Base-by-base conservation (phyloP, 2,797 vertebrate genomes). In the Clamator glandarius region DNA sequence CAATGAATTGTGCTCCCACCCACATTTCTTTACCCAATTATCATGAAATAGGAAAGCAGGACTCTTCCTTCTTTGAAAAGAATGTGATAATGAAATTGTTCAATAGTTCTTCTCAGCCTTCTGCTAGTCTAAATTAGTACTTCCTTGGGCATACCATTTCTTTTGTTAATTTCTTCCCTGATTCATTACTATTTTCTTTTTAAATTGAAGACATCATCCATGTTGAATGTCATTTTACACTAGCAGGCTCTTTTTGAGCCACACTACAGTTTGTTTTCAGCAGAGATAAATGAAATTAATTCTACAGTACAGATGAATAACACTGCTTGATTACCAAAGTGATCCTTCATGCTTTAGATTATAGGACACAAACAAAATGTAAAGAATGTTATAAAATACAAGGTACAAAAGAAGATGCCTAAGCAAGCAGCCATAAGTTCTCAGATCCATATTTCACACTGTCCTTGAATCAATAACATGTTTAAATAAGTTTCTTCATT, bases 11-110 rank as follows among this genome's bases (percentile, higher is more conserved):
- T 93, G 94, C 91, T 98, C 92, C 96, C 94, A 94, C 96, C 97
- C 97, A 97, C 96, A 97, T 97, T 97, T 97, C 97, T 97, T 97
- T 96, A 96, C 94, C 97, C 95, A 98, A 98, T 98, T 98, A 98
- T 96, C 62, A 2, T 97, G 97, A 98, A 98, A 97, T 97, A 98
- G 92, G 97, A 96, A 97, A 96, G 95, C 89, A 96, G 85, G 52
- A 91, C 64, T 84, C 81, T 89, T 95, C 50, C 93, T 92, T 93
- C 92, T 96, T 96, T 84, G 95, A 96, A 97, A 97, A 87, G 92
- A 79, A 74, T 23, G 82, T 90, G 95, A 92, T 97, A 98, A 97
- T 97, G 95, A 95, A 97, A 96, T 92, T 77, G 78, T 95, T 97
- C 92, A 90, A 96, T 93, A 93, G 84, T 42, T 95, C 96, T 93